These are phyloP conservation scores for Astyanax mexicanus DNA, from an alignment of 2,797 vertebrate genomes.

Conservation along the genomic window DNA sequence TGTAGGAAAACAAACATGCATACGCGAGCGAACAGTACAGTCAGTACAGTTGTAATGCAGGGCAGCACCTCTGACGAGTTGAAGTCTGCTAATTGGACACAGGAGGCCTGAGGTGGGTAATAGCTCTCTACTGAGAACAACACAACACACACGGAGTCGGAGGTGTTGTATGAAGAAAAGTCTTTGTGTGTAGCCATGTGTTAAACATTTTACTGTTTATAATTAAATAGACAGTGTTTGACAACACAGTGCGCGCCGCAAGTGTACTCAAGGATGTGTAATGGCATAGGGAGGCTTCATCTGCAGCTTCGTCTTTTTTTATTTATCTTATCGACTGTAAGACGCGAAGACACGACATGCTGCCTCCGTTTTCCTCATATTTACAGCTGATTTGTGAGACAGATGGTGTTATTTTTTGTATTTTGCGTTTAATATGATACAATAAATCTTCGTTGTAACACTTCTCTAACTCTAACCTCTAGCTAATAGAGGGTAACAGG, in stretches of 20 bases:
- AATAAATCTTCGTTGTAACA: background rate
- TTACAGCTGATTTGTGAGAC: too few relatives aligned
- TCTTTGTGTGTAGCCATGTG: slow-evolving; percentile 57
- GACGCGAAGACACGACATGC: background rate
- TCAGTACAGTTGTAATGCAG: slow-evolving; percentile 41
- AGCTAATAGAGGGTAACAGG: background rate
- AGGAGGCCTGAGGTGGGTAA: slow-evolving; percentile 74
- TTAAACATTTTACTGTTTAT: slow-evolving; percentile 62
- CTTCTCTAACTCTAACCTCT: background rate
- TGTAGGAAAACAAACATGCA: background rate
- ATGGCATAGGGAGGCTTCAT: slow-evolving; percentile 2
- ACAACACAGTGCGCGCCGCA: slow-evolving; percentile 53
- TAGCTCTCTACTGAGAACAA: slow-evolving; percentile 69
- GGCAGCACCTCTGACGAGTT: slow-evolving; percentile 51
- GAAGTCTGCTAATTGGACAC: slow-evolving; percentile 79
- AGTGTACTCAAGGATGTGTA: slow-evolving; percentile 38
- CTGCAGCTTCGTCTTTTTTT: background rate
- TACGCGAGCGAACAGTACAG: slow-evolving; percentile 30
- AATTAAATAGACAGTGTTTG: slow-evolving; percentile 63
- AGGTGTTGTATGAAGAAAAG: slow-evolving; percentile 46
- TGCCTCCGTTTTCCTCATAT: too few relatives aligned
- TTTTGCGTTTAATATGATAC: background rate
- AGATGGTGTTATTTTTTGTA: background rate
- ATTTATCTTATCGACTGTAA: background rate
- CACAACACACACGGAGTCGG: slow-evolving; percentile 39